Conservation (phyloP, 2,888 invertebrate genomes). For the Rapana venosa region DNA sequence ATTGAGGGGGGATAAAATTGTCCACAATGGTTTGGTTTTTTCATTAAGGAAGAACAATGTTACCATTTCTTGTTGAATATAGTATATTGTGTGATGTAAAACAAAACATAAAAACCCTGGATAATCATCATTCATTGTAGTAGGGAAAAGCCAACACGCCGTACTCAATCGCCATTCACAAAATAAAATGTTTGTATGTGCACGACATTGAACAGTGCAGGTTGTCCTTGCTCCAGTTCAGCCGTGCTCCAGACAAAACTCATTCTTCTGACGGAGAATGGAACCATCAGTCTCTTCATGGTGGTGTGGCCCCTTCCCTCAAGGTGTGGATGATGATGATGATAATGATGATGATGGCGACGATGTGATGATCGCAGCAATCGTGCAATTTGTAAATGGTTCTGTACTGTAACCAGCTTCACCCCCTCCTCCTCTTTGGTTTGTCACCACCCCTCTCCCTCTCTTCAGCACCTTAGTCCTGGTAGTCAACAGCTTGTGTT, state of each 20-base stretch:
- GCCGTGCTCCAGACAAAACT: neutral
- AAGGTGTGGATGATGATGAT: neutral
- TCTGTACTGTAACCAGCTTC: neutral
- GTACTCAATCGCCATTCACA: too few species aligned
- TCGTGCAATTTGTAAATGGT: slow-evolving; percentile 22
- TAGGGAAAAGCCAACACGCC: too few species aligned
- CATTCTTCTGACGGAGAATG: neutral
- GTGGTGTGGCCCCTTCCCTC: neutral
- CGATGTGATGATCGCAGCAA: neutral
- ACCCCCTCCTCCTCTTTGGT: neutral
- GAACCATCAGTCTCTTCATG: neutral
- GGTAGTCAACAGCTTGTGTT: neutral
- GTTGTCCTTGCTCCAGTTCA: neutral
- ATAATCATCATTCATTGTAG: too few species aligned
- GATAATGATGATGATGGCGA: neutral
- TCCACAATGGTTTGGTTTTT: too few species aligned
- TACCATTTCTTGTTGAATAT: too few species aligned
- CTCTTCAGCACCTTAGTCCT: neutral
- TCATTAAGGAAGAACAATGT: too few species aligned
- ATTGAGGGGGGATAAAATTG: too few species aligned
- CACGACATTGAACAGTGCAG: neutral
- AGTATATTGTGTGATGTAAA: too few species aligned
- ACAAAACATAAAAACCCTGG: too few species aligned
- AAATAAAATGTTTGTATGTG: too few species aligned
- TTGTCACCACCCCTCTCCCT: neutral